These are phyloP conservation scores for Mayetiola destructor DNA, from an alignment of 2,888 invertebrate species.

Conservation along the genomic window DNA sequence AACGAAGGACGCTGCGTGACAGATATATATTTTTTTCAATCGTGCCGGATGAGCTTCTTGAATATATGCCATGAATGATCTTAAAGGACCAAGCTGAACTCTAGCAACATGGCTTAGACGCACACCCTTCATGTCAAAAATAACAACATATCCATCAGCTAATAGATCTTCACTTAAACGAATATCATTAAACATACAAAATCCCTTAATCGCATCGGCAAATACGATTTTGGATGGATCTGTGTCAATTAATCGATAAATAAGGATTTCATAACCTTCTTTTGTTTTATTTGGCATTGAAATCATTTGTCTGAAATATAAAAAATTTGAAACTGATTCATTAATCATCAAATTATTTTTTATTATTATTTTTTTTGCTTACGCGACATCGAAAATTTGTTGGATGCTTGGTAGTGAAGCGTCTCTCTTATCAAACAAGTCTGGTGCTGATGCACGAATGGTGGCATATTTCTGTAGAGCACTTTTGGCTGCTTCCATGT, in stretches of 20 bases:
- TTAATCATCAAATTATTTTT: background rate
- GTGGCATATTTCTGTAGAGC: conserved; percentile 24
- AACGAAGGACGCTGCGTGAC: conserved; percentile 51
- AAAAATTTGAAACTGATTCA: background rate
- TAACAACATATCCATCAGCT: conserved; percentile 44
- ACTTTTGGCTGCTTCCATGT: conserved; percentile 35
- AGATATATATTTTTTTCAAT: conserved; percentile 48
- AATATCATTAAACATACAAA: conserved; percentile 54
- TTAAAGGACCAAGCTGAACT: conserved; percentile 45
- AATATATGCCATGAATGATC: conserved; percentile 51
- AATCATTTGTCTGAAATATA: conserved; percentile 41
- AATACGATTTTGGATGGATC: conserved; percentile 51
- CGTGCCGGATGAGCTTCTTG: conserved; percentile 53
- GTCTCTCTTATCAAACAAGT: conserved; percentile 45
- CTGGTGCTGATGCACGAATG: conserved; percentile 40
- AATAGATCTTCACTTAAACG: conserved; percentile 46
- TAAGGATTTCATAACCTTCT: conserved; percentile 46
- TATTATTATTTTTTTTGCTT: conserved; percentile 28
- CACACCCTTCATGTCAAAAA: conserved; percentile 54
- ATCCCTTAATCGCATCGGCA: conserved; percentile 45
- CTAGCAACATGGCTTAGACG: conserved; percentile 49
- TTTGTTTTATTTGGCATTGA: conserved; percentile 44
- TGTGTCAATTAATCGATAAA: conserved; percentile 44
- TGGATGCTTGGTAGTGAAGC: conserved; percentile 39
- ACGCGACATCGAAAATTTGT: conserved; percentile 44